Percentiles rank a stretch among this genome's conserved stretches.
Conservation (phyloP, 2,888 invertebrate genomes). For the Danaus chrysippus region DNA sequence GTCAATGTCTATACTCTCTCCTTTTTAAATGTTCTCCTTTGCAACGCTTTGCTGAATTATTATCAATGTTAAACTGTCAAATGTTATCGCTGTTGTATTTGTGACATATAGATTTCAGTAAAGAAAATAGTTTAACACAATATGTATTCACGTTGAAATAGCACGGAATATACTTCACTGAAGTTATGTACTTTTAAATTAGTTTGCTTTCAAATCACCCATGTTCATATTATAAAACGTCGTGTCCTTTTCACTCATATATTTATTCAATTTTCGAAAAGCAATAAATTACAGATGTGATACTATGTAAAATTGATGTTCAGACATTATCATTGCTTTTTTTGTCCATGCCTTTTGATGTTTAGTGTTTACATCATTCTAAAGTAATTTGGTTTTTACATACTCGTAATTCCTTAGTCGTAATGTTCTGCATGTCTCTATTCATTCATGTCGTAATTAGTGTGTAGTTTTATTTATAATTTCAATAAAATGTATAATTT, state of each 20-base stretch:
- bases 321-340: conserved; percentile 54
- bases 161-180: conserved; percentile 40
- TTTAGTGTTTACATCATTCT: conserved; percentile 67
- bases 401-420: conserved; percentile 37
- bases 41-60: conserved; percentile 54
- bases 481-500: conserved; percentile 4
- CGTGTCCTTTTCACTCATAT: conserved; percentile 29
- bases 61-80: conserved; percentile 46
- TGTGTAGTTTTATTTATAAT: conserved; percentile 15
- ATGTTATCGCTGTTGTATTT: conserved; percentile 62
- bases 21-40: conserved; percentile 53
- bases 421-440: conserved; percentile 34
- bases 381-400: conserved; percentile 47
- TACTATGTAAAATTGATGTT: conserved; percentile 62
- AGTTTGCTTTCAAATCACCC: conserved; percentile 44
- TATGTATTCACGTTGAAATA: conserved; percentile 53
- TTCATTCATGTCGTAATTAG: conserved; percentile 34
- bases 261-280: conserved; percentile 14
- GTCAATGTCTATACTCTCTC: conserved; percentile 31
- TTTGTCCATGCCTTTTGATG: conserved; percentile 51
- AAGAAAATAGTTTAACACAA: conserved; percentile 54
- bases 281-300: conserved; percentile 48
- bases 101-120: conserved; percentile 43
- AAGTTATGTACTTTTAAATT: conserved; percentile 41
- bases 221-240: conserved; percentile 31